These are phyloP conservation scores for Campylomormyrus numenius DNA, from an alignment of 2,113 vertebrate species.

Conservation along the genomic window DNA sequence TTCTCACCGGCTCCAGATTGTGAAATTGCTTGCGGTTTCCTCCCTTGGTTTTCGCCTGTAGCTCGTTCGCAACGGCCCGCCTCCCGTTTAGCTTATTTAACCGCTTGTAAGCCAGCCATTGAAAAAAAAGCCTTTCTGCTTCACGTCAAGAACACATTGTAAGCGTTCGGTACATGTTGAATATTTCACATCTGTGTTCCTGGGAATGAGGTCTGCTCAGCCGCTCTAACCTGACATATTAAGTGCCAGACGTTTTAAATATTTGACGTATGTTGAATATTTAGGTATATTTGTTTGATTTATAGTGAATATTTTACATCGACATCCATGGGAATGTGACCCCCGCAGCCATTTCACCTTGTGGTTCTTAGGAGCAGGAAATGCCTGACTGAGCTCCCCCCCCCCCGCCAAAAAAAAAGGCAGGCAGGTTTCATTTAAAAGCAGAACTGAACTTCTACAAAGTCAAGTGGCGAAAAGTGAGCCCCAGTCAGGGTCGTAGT, in stretches of 20 bases:
- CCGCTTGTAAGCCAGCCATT: not conserved
- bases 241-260: not conserved
- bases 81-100: not conserved
- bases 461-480: slow-evolving; percentile 7
- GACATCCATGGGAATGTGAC: not conserved
- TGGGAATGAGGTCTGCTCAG: not conserved
- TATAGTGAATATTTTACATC: not conserved
- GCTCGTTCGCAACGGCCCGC: not conserved
- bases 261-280: not conserved
- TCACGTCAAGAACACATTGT: not conserved
- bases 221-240: not conserved
- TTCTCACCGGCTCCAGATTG: not conserved
- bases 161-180: not conserved
- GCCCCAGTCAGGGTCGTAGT: not conserved
- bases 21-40: not conserved
- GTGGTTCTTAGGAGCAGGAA: not conserved
- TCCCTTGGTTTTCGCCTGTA: not conserved
- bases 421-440: not conserved
- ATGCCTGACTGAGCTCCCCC: not conserved
- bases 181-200: slow-evolving; percentile 1
- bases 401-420: not conserved
- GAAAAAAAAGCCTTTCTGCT: not conserved
- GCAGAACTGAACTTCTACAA: not conserved
- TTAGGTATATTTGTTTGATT: not conserved
- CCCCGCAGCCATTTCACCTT: not conserved